Conservation (phyloP, 2,113 vertebrate genomes). For the Heterotis niloticus region DNA sequence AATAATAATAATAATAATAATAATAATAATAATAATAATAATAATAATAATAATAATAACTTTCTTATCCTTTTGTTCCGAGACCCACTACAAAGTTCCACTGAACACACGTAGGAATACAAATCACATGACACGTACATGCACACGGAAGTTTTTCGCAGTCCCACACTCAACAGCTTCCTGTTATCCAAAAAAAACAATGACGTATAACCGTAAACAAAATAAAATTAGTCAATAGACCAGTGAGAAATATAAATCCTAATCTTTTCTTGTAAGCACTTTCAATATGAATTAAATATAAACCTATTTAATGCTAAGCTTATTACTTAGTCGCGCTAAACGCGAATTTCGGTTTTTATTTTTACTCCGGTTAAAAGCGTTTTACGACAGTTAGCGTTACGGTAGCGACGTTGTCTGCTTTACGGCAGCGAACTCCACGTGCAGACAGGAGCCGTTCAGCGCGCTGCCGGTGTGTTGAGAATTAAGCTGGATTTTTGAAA, state of each 20-base stretch:
- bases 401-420: neutral
- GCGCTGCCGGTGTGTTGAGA: neutral
- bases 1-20: no score
- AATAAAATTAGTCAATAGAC: neutral
- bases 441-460: neutral
- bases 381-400: neutral
- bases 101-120: neutral
- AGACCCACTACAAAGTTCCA: neutral
- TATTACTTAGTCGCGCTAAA: no score
- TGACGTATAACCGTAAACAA: neutral
- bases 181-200: neutral
- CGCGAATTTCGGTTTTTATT: neutral
- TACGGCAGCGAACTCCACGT: neutral
- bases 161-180: neutral
- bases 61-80: no score
- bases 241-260: neutral
- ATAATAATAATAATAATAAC: no score
- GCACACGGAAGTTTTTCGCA: slow-evolving; percentile 14
- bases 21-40: neutral
- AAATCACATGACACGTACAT: slow-evolving; percentile 17
- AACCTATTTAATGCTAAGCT: no score
- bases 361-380: neutral
- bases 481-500: neutral
- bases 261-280: neutral
- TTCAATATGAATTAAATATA: no score